These are phyloP conservation scores for Drosophila bocqueti DNA, from an alignment of 1,140 invertebrate genomes.

Conservation along the genomic window DNA sequence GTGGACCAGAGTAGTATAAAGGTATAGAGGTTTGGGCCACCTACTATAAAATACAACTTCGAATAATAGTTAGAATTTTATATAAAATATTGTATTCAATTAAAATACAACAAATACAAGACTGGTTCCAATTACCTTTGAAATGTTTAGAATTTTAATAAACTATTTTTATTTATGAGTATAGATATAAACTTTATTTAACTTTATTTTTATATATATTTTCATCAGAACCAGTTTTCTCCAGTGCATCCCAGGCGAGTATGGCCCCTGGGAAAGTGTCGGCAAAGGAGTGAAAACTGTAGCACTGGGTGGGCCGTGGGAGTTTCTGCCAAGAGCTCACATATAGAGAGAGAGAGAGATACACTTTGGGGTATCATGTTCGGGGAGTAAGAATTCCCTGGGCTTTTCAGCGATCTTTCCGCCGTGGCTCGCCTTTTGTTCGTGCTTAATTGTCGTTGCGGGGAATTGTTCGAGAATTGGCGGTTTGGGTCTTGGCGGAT, in stretches of 20 bases:
- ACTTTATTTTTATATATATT: background rate
- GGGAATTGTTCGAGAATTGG: slow-evolving; percentile 69
- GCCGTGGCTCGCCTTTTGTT: slow-evolving; percentile 52
- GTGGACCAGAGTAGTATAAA: background rate
- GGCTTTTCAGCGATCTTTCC: slow-evolving; percentile 29
- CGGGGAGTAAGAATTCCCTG: slow-evolving; percentile 23
- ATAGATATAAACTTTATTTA: background rate
- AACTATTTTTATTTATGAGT: background rate
- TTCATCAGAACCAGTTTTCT: background rate
- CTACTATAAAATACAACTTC: background rate
- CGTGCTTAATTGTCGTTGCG: slow-evolving; percentile 84
- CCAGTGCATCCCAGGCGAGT: slow-evolving; percentile 6
- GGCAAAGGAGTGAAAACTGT: slow-evolving; percentile 74
- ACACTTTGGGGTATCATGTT: slow-evolving; percentile 6
- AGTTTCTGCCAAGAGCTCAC: slow-evolving; percentile 53
- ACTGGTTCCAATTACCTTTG: background rate
- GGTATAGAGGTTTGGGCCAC: background rate
- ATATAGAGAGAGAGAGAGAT: slow-evolving; percentile 2
- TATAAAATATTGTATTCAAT: background rate
- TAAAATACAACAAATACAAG: background rate
- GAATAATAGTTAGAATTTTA: no score
- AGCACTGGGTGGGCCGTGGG: slow-evolving; percentile 81
- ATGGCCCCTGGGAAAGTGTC: slow-evolving; percentile 67
- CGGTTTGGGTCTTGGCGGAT: slow-evolving; percentile 67
- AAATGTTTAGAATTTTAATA: background rate